These are phyloP conservation scores for Phasia obesa DNA, from an alignment of 2,888 invertebrate species.

Conservation along the genomic window DNA sequence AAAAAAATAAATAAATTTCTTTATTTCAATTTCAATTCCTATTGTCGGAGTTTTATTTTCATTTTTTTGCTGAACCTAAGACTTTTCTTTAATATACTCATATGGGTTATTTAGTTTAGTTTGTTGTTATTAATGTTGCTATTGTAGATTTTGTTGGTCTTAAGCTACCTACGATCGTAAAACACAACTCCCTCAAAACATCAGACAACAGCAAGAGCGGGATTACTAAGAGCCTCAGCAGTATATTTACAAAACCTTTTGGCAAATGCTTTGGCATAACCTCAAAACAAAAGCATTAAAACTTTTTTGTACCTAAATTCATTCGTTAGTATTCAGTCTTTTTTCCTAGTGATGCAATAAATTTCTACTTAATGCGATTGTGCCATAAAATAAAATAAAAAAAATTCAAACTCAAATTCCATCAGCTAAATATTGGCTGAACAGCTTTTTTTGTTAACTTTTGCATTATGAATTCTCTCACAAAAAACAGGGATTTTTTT, in stretches of 20 bases:
- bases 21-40: constrained; percentile 51
- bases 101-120: constrained; percentile 61
- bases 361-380: constrained; percentile 70
- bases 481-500: constrained; percentile 40
- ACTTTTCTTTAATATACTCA: constrained; percentile 50
- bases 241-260: constrained; percentile 53
- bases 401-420: constrained; percentile 53
- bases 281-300: constrained; percentile 40
- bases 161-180: constrained; percentile 61
- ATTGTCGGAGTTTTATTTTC: constrained; percentile 29
- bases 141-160: constrained; percentile 14
- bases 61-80: constrained; percentile 18
- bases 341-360: constrained; percentile 71
- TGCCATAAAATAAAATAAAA: constrained; percentile 68
- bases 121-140: constrained; percentile 37
- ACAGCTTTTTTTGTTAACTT: constrained; percentile 46
- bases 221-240: constrained; percentile 13
- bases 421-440: constrained; percentile 67
- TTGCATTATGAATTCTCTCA: constrained; percentile 62
- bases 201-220: constrained; percentile 24
- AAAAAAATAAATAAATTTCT: constrained; percentile 56
- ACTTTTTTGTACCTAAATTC: constrained; percentile 28
- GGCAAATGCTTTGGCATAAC: constrained; percentile 61
- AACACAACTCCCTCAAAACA: constrained; percentile 59
- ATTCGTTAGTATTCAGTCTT: constrained; percentile 50